Evolutionary conservation across 1,140 invertebrate genomes (phyloP).

Genomic region (Eumaeus atala): DNA sequence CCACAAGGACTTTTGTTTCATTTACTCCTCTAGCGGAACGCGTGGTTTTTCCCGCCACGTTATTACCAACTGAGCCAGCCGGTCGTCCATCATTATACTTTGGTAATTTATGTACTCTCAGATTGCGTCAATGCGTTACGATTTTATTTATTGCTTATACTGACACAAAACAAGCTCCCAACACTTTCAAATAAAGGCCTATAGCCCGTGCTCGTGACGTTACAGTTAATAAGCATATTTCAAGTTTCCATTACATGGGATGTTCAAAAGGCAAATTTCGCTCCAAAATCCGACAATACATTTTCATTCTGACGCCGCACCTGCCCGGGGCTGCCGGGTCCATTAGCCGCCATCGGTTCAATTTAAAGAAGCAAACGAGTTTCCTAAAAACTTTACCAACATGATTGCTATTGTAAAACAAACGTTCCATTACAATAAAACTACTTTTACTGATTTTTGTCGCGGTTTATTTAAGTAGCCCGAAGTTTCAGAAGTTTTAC

Average conservation of each 20-base stretch:
- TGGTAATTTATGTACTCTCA: too few species aligned
- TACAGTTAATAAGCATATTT: constrained; percentile 12
- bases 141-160: too few species aligned
- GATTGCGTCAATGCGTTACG: too few species aligned
- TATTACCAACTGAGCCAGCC: too few species aligned
- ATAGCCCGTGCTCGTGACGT: too few species aligned
- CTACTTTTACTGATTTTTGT: not conserved
- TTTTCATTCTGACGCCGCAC: constrained; percentile 15
- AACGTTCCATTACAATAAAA: not conserved
- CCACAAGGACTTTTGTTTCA: too few species aligned
- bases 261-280: constrained; percentile 40
- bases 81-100: too few species aligned
- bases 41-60: too few species aligned
- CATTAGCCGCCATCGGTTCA: constrained; percentile 20
- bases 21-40: too few species aligned
- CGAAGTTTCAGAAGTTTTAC: not conserved
- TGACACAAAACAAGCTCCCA: too few species aligned
- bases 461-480: not conserved
- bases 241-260: constrained; percentile 23
- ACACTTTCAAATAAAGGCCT: too few species aligned
- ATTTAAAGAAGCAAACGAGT: constrained; percentile 17
- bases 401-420: not conserved
- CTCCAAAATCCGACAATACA: constrained; percentile 12
- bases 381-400: constrained; percentile 10
- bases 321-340: constrained; percentile 13